Percentiles rank a stretch among this genome's conserved stretches.
phyloP scores from a whole-genome alignment of 2,888 invertebrate genomes.

The Caenorhabditis imperialis region DNA sequence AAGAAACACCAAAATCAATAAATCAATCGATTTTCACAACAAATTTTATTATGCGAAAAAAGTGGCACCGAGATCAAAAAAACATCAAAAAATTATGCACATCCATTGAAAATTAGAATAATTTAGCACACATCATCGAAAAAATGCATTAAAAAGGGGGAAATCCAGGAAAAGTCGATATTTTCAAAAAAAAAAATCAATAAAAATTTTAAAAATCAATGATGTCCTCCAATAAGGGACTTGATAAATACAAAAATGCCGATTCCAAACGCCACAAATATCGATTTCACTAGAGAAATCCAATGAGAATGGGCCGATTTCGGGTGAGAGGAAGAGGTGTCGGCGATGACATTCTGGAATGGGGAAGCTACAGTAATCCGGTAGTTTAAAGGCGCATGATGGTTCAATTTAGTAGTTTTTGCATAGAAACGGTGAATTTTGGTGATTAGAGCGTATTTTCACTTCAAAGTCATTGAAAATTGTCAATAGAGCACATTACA shows the following conservation, averaged over 20 bases:
- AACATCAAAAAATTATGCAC: constrained; percentile 1
- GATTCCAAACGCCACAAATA: constrained; percentile 54
- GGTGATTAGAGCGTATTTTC: too few species aligned
- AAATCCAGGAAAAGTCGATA: too few species aligned
- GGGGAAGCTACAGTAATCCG: too few species aligned
- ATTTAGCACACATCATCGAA: not conserved
- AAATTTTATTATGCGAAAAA: not conserved
- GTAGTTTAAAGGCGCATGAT: too few species aligned
- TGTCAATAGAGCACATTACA: too few species aligned
- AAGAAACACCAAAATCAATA: not conserved
- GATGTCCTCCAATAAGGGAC: constrained; percentile 39
- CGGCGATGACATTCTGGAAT: constrained; percentile 46
- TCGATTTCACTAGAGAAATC: constrained; percentile 51
- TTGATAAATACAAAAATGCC: constrained; percentile 51
- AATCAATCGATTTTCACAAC: constrained; percentile 23
- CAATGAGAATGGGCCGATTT: constrained; percentile 25
- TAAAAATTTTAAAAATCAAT: constrained; percentile 14
- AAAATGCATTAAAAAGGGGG: not conserved
- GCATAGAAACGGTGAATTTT: too few species aligned
- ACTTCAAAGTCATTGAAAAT: too few species aligned
- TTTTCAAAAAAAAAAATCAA: not conserved
- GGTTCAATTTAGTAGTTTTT: too few species aligned
- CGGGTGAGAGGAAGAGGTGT: constrained; percentile 35
- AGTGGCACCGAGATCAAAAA: too few species aligned
- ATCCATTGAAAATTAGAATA: constrained; percentile 2